Evolutionary conservation across 2,113 vertebrate species (phyloP).

Genomic region (Ptilorrhoa leucosticta): DNA sequence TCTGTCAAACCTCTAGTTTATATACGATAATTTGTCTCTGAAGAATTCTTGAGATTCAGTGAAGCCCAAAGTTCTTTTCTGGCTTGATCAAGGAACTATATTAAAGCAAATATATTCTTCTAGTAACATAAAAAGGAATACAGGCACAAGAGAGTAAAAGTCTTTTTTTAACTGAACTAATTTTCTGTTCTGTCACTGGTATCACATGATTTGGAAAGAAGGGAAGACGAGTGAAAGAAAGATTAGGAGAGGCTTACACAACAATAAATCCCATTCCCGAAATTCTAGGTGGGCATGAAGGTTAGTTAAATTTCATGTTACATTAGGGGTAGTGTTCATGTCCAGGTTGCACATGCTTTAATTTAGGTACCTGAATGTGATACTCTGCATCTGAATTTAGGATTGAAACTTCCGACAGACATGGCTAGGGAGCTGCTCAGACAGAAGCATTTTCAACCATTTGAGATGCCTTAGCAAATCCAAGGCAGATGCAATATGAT

Average conservation of each 20-base stretch:
- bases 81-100: neutral
- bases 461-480: neutral
- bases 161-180: neutral
- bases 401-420: neutral
- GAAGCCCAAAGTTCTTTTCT: neutral
- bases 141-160: rapidly evolving
- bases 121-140: neutral
- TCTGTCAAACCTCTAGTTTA: neutral
- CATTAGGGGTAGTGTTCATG: rapidly evolving
- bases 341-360: neutral
- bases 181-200: neutral
- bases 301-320: neutral
- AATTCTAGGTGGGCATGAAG: neutral
- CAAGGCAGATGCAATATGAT: neutral
- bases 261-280: neutral
- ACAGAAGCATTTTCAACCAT: neutral
- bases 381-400: neutral
- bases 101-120: neutral
- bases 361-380: neutral
- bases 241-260: neutral
- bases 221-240: neutral
- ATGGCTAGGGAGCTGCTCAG: neutral
- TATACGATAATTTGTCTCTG: neutral
- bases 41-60: neutral
- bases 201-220: neutral